Conservation (phyloP, 2,888 invertebrate species). For the Noctua pronuba region DNA sequence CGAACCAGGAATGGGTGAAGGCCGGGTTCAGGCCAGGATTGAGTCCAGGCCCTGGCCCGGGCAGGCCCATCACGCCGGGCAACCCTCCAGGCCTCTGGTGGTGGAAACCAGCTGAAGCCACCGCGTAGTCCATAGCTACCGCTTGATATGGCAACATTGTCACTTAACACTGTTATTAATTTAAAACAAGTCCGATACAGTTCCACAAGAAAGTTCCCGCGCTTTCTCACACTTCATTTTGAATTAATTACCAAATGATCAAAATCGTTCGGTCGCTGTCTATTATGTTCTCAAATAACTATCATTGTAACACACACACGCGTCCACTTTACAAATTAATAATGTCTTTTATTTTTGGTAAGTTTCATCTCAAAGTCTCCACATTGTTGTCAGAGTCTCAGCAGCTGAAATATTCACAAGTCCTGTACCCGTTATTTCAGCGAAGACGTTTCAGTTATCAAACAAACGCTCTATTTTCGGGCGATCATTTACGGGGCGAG, state of each 20-base stretch:
- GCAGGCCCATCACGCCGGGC: conserved; percentile 91
- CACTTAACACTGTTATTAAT: conserved; percentile 75
- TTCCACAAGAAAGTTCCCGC: conserved; percentile 75
- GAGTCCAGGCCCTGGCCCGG: conserved; percentile 87
- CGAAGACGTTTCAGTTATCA: conserved; percentile 83
- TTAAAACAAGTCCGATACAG: conserved; percentile 73
- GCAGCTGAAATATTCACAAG: conserved; percentile 66
- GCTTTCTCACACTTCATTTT: conserved; percentile 76
- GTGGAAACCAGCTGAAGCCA: conserved; percentile 89
- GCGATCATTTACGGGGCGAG: conserved; percentile 86
- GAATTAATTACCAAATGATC: conserved; percentile 63
- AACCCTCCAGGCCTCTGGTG: conserved; percentile 89
- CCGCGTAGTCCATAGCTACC: conserved; percentile 96
- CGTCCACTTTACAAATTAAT: conserved; percentile 63
- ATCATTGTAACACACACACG: conserved; percentile 71
- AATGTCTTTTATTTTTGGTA: conserved; percentile 57
- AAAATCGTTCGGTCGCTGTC: conserved; percentile 66
- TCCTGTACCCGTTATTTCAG: conserved; percentile 68
- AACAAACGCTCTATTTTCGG: conserved; percentile 87
- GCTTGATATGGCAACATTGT: conserved; percentile 96
- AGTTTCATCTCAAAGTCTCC: conserved; percentile 58
- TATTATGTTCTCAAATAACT: conserved; percentile 54
- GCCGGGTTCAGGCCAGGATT: conserved; percentile 92
- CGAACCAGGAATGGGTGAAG: conserved; percentile 98
- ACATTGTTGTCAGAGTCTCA: conserved; percentile 64